phyloP scores from a whole-genome alignment of 2,113 vertebrate genomes.

The Pteropus alecto region DNA sequence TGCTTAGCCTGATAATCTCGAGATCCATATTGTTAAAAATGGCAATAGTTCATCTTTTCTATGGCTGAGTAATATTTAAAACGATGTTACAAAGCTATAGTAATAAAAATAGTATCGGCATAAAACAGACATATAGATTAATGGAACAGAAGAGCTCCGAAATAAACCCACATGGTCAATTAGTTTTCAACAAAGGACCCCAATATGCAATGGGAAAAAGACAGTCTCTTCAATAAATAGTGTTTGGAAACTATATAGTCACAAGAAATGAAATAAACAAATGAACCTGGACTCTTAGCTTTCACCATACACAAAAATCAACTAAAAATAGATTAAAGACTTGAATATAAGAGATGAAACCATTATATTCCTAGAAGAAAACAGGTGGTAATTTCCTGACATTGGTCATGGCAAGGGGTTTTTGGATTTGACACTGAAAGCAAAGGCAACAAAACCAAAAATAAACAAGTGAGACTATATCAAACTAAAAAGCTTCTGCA shows the following conservation, averaged over 20 bases:
- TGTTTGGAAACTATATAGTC: background rate
- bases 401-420: background rate
- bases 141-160: background rate
- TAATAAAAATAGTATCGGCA: background rate
- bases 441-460: background rate
- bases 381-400: background rate
- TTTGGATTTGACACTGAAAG: background rate
- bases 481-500: background rate
- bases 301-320: background rate
- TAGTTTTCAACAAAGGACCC: background rate
- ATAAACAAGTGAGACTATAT: background rate
- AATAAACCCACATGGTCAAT: background rate
- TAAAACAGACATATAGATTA: background rate
- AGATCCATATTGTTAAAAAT: too few species aligned
- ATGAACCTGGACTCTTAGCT: background rate
- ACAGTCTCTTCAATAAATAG: background rate
- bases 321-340: background rate
- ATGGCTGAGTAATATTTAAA: background rate
- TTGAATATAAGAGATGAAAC: background rate
- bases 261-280: background rate
- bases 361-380: background rate
- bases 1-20: too few species aligned
- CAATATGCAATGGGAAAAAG: background rate
- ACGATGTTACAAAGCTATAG: background rate
- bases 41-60: too few species aligned